Conservation (phyloP, 2,888 invertebrate species). For the Hypena proboscidalis region DNA sequence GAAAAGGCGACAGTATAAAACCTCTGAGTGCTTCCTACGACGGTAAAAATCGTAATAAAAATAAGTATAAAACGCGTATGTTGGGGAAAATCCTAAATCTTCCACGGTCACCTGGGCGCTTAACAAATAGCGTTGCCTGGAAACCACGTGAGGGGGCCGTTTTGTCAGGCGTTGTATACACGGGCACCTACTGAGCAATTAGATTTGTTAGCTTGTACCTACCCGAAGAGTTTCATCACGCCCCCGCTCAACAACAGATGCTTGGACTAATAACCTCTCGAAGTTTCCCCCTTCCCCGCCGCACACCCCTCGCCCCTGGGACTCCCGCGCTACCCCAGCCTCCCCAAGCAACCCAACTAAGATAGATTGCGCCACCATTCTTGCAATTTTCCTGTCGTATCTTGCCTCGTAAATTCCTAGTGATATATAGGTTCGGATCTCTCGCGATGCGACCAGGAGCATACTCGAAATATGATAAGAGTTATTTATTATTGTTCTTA, state of each 20-base stretch:
- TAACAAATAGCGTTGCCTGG: slow-evolving; percentile 71
- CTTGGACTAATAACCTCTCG: slow-evolving; percentile 87
- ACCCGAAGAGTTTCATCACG: slow-evolving; percentile 81
- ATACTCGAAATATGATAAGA: slow-evolving; percentile 86
- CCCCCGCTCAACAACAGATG: slow-evolving; percentile 86
- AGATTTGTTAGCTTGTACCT: slow-evolving; percentile 85
- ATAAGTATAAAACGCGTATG: slow-evolving; percentile 33
- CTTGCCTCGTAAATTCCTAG: slow-evolving; percentile 94
- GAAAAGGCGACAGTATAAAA: slow-evolving; percentile 28
- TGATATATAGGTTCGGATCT: slow-evolving; percentile 91
- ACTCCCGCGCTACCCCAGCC: slow-evolving; percentile 72
- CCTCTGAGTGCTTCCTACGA: slow-evolving; percentile 27
- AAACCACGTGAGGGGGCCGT: slow-evolving; percentile 72
- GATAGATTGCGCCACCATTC: slow-evolving; percentile 96
- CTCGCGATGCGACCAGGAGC: slow-evolving; percentile 85
- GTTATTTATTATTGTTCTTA: slow-evolving; percentile 86
- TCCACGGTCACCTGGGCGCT: slow-evolving; percentile 72
- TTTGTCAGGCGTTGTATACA: slow-evolving; percentile 76
- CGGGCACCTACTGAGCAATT: slow-evolving; percentile 84
- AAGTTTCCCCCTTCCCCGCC: slow-evolving; percentile 80
- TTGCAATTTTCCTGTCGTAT: slow-evolving; percentile 97
- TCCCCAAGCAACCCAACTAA: slow-evolving; percentile 88
- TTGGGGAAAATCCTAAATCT: slow-evolving; percentile 43
- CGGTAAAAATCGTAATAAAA: slow-evolving; percentile 34
- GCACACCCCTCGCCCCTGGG: slow-evolving; percentile 59